Percentiles rank a stretch among this genome's conserved stretches.
Conservation (phyloP, 2,888 invertebrate genomes). For the Papilio elwesi region DNA sequence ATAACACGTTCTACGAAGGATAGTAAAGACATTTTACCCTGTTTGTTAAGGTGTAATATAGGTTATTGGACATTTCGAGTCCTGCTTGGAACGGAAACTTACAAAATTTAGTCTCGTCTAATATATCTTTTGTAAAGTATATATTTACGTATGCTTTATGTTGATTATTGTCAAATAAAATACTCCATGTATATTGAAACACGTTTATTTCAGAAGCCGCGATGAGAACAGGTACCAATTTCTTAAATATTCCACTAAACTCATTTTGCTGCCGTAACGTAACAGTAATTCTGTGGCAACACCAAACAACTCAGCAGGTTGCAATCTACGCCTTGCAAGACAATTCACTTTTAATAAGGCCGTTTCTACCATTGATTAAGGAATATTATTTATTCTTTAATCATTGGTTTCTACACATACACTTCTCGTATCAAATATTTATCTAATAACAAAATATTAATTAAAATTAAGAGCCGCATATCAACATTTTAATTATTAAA, state of each 20-base stretch:
- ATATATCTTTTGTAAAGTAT: no score
- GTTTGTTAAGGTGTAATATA: no score
- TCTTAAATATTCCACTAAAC: conserved; percentile 33
- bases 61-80: background rate
- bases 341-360: conserved; percentile 26
- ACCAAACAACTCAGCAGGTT: conserved; percentile 20
- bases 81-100: background rate
- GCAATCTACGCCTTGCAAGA: conserved; percentile 12
- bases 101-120: no score
- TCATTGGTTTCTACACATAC: conserved; percentile 14
- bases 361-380: no score
- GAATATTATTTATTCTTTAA: no score
- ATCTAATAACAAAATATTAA: background rate
- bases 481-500: no score
- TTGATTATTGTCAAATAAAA: background rate
- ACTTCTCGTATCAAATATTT: conserved; percentile 22
- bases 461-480: no score
- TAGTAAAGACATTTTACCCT: no score
- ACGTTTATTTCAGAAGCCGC: conserved; percentile 40
- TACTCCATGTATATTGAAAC: conserved; percentile 29
- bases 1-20: no score
- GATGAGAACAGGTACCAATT: conserved; percentile 40
- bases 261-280: conserved; percentile 26
- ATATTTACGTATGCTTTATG: no score
- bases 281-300: conserved; percentile 20